Percentiles rank a stretch among this genome's conserved stretches.
phyloP scores from a whole-genome alignment of 2,797 vertebrate genomes.

The Poeciliopsis presidionis region DNA sequence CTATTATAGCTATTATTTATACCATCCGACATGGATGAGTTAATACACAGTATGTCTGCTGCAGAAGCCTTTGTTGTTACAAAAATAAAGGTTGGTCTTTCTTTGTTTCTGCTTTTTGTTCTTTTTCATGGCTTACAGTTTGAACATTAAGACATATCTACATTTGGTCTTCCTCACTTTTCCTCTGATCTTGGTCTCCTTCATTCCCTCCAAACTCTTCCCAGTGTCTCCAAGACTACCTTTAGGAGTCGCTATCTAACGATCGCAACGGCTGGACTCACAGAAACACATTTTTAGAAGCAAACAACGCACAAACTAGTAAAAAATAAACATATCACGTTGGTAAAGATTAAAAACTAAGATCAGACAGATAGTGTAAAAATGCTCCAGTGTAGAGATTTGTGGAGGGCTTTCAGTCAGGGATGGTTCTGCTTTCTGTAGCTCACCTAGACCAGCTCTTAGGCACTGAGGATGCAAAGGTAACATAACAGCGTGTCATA shows the following conservation, averaged over 20 bases:
- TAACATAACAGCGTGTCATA: neutral
- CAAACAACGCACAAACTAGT: slow-evolving; percentile 37
- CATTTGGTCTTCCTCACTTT: slow-evolving; percentile 64
- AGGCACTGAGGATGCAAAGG: slow-evolving; percentile 12
- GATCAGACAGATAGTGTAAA: slow-evolving; percentile 20
- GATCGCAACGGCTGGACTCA: neutral
- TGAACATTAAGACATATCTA: slow-evolving; percentile 65
- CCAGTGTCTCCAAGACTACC: slow-evolving; percentile 73
- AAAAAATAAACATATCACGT: neutral
- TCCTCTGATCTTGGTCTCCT: slow-evolving; percentile 62
- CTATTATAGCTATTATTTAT: slow-evolving; percentile 68
- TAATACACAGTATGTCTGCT: slow-evolving; percentile 55
- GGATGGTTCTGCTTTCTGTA: neutral
- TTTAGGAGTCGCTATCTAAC: slow-evolving; percentile 11
- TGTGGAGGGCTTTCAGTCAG: slow-evolving; percentile 33
- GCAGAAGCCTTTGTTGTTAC: slow-evolving; percentile 46
- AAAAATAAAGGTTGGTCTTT: slow-evolving; percentile 80
- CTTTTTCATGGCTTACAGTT: slow-evolving; percentile 72
- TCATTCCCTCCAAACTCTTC: slow-evolving; percentile 1
- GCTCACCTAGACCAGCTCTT: neutral
- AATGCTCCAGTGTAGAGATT: slow-evolving; percentile 12
- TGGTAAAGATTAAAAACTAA: slow-evolving; percentile 19
- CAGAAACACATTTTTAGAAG: slow-evolving; percentile 17
- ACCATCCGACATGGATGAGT: slow-evolving; percentile 51
- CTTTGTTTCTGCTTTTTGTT: slow-evolving; percentile 48